Evolutionary conservation across 1,140 invertebrate species (phyloP), one percentile per base, ranked within the genome.

Genomic region (Magallana angulata): DNA sequence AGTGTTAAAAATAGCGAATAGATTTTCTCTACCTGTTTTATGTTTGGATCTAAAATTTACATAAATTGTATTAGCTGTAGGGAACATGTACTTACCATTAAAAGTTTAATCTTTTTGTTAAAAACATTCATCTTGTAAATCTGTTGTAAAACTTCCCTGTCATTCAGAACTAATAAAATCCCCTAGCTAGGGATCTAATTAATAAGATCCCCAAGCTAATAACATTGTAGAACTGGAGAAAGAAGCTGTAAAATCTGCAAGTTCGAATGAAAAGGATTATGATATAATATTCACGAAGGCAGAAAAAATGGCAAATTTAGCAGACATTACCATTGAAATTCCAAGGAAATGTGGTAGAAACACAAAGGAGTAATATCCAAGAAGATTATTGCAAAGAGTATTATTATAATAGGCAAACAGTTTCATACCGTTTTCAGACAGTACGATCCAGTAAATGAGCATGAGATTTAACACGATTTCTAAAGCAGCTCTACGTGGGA

Each of bases 201-300:
- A 24, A 24, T 24, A 24, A 0, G 24, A 24, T 24, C 0, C 24
- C 24, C 57, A 87, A 62, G 90, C 62, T n/a, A 89, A 88, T 81
- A 30, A 80, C 12, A 89, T 89, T 86, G 60, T 90, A 7, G 71
- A 57, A 8, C 24, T n/a, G 24, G 76, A 89, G 7, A 88, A 86
- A 80, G 48, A 56, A n/a, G 8, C 59, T 5, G 14, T 87, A 30
- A 18, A n/a, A 14, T 62, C 57, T 57, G 56, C 85, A 7, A 84
- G 85, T 71, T 48, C 60, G 11, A 14, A 82, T 16, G 59, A 85
- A 64, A 12, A 8, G 24, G 57, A 84, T 56, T 84, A n/a, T 57
- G 14, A 89, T 14, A 24, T 7, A 36, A 36, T 82, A 7, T 85
- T n/a, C 36, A 9, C 11, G 0, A 58, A 81, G 60, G 6, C 57